Percentiles rank a stretch among this genome's conserved stretches.
Evolutionary conservation across 1,140 invertebrate species (phyloP).

Genomic region (Trichoplusia ni): DNA sequence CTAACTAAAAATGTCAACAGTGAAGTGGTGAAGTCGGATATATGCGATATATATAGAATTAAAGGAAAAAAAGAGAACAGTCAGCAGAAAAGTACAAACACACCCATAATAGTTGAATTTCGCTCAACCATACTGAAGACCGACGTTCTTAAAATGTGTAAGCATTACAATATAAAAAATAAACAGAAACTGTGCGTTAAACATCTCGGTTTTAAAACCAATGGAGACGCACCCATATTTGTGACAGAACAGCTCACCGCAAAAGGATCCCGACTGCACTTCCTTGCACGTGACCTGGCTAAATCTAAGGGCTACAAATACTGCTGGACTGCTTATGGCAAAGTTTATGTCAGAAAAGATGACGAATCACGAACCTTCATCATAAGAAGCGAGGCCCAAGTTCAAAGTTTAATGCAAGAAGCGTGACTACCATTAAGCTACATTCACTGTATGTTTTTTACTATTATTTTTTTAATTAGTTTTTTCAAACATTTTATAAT

Average conservation of each 20-base stretch:
- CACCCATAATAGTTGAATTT: slow-evolving; percentile 23
- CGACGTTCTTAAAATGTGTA: slow-evolving; percentile 18
- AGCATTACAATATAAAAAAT: slow-evolving; percentile 16
- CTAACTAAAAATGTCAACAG: slow-evolving; percentile 11
- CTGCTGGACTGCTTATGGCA: slow-evolving; percentile 28
- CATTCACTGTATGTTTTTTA: neutral
- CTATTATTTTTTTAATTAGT: neutral
- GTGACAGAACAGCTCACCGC: slow-evolving; percentile 37
- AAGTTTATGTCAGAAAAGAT: neutral
- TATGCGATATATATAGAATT: slow-evolving; percentile 24
- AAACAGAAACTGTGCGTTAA: slow-evolving; percentile 24
- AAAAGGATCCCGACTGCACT: slow-evolving; percentile 24
- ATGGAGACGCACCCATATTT: slow-evolving; percentile 33
- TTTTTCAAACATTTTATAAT: neutral
- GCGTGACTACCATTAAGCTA: neutral
- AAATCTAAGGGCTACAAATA: slow-evolving; percentile 27
- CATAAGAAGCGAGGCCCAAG: neutral
- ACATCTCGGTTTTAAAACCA: slow-evolving; percentile 19
- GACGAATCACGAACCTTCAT: neutral
- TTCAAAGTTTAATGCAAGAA: neutral
- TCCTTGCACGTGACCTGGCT: slow-evolving; percentile 29
- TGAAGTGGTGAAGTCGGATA: slow-evolving; percentile 3
- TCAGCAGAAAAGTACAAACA: slow-evolving; percentile 1
- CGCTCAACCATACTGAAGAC: slow-evolving; percentile 19
- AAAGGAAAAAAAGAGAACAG: neutral